Evolutionary conservation across 2,797 vertebrate genomes (phyloP).

Genomic region (Hozukius guyotensis): DNA sequence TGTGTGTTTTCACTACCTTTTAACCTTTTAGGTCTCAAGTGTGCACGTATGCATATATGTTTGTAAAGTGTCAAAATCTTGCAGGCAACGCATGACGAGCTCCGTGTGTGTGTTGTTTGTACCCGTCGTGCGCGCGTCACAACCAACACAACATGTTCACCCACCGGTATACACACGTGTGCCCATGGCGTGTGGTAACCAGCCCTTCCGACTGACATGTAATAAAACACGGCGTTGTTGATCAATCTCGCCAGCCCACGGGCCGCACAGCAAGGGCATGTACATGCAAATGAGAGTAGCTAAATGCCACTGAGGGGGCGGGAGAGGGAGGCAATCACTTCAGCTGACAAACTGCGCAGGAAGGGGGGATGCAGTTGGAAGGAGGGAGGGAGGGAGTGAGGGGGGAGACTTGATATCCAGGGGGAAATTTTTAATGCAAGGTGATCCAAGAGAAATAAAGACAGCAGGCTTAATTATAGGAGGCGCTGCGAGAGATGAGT

Average conservation of each 20-base stretch:
- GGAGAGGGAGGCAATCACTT: constrained; percentile 82
- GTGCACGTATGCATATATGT: constrained; percentile 34
- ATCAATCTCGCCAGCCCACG: constrained; percentile 93
- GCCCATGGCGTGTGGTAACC: constrained; percentile 53
- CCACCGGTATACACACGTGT: constrained; percentile 11
- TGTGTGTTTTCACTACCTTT: constrained; percentile 60
- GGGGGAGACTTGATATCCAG: constrained; percentile 45
- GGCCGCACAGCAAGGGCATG: constrained; percentile 96
- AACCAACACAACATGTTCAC: not conserved
- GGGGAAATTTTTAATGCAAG: constrained; percentile 74
- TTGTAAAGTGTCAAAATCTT: constrained; percentile 42
- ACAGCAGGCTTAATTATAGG: constrained; percentile 71
- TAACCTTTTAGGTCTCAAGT: constrained; percentile 60
- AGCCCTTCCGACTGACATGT: constrained; percentile 80
- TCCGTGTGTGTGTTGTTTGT: constrained; percentile 28
- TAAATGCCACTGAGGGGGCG: constrained; percentile 92
- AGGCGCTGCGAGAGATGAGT: constrained; percentile 38
- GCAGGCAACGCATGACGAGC: not conserved
- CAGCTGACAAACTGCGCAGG: constrained; percentile 80
- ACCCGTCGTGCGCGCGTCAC: not conserved
- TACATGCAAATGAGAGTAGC: constrained; percentile 98
- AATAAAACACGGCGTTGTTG: constrained; percentile 95
- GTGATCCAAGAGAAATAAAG: constrained; percentile 67
- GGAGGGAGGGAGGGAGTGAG: constrained; percentile 55
- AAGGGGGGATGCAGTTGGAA: constrained; percentile 64